A percentile compares a stretch with the other conserved stretches of the same genome.
Evolutionary conservation across 2,113 vertebrate species (phyloP).

Genomic region (Peromyscus californicus): DNA sequence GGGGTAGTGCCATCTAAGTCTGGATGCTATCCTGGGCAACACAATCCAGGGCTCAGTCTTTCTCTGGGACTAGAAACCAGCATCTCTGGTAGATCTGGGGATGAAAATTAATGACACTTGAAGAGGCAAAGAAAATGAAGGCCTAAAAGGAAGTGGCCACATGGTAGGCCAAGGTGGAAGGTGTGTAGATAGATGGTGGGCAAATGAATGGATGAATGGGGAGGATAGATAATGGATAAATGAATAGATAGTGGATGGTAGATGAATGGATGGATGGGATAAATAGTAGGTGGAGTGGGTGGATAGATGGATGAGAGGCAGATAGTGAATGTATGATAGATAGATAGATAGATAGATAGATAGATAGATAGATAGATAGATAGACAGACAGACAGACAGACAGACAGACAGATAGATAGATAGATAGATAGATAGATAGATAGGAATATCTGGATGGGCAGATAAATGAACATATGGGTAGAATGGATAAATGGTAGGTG

Average conservation of each 20-base stretch:
- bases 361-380: not conserved
- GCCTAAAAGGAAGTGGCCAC: not conserved
- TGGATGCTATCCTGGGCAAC: not conserved
- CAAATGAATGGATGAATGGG: rapidly evolving
- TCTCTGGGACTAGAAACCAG: not conserved
- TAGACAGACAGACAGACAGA: not conserved
- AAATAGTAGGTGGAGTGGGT: not conserved
- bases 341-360: not conserved
- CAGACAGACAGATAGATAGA: not conserved
- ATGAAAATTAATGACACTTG: not conserved
- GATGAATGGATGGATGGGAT: not conserved
- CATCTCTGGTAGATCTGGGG: not conserved
- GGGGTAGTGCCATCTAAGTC: not conserved
- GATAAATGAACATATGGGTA: not conserved
- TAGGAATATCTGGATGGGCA: not conserved
- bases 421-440: not conserved
- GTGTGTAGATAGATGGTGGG: rapidly evolving
- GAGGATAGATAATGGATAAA: not conserved
- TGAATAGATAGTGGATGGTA: not conserved
- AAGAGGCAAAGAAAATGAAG: not conserved
- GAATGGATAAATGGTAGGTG: too few relatives aligned
- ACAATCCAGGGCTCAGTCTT: not conserved
- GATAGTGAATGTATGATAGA: not conserved
- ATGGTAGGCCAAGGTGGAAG: too few relatives aligned
- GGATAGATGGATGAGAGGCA: not conserved